Evolutionary conservation across 2,888 invertebrate genomes (phyloP), one percentile per base, ranked within the genome.

Genomic region (Cheilosia pagana): DNA sequence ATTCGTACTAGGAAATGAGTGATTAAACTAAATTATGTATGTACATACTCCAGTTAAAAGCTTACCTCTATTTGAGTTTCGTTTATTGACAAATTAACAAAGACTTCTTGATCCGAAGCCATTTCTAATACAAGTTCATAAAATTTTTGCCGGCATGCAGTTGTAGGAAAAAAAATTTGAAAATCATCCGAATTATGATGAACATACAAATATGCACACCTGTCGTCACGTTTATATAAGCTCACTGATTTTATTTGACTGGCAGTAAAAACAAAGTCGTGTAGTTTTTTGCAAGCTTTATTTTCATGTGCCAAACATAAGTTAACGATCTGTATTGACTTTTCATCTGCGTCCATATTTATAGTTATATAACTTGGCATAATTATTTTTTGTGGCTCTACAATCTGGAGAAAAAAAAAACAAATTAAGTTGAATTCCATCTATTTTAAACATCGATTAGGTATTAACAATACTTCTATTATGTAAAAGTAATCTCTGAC

Each of bases 171-270:
- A 92, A 96, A 98, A 92, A 99, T 98, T 94, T 99, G 99, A 93
- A 99, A 99, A 92, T 99, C 99, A 90, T 99, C 98, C 0, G 98
- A 98, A 91, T 99, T 99, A 92, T 98, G 97, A 91, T 98, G 97
- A 41, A 99, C 99, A 92, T 99, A 99, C 0, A 99, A 93, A 92
- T 99, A 99, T 12, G 99, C 94, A 87, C 98, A 98, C 19, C 99
- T 94, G 89, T 98, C 97, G 92, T 99, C 99, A 50, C 98, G 94
- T 92, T 98, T 99, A 92, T 98, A 99, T 82, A 98, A 93, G 92
- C 98, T 98, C 6, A 92, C 92, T 0, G 92, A 92, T 88, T 92
- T 92, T 7, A 92, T 92, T 87, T 91, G 89, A 83, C 96, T 95
- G 0, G 98, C 96, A 0, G 96, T 96, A 92, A 99, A 99, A 25